Percentiles rank a stretch among this genome's conserved stretches.
phyloP scores from a whole-genome alignment of 2,888 invertebrate species.

The Melipona bicolor region DNA sequence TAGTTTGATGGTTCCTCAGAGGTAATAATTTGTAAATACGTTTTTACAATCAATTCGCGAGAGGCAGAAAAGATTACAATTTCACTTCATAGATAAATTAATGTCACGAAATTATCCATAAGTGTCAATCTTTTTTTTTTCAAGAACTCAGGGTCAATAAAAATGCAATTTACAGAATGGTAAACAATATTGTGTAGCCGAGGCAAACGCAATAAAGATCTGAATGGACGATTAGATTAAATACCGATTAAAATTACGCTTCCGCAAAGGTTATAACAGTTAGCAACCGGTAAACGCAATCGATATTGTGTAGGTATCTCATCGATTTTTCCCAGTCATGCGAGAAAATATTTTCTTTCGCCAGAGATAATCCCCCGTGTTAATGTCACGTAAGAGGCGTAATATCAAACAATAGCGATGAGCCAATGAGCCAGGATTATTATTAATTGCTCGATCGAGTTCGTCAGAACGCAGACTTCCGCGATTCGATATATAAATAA shows the following conservation, averaged over 20 bases:
- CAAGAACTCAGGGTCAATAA: slow-evolving; percentile 16
- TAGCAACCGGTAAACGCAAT: slow-evolving; percentile 26
- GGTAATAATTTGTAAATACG: not conserved
- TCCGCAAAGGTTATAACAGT: slow-evolving; percentile 18
- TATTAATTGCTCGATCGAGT: slow-evolving; percentile 43
- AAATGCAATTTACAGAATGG: slow-evolving; percentile 13
- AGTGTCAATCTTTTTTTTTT: not conserved
- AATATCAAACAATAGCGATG: slow-evolving; percentile 20
- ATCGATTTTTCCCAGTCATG: slow-evolving; percentile 29
- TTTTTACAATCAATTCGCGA: not conserved
- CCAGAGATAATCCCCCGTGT: slow-evolving; percentile 4
- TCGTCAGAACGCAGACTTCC: slow-evolving; percentile 16
- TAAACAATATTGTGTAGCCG: slow-evolving; percentile 22
- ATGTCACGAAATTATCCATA: not conserved
- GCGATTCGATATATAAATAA: slow-evolving; percentile 45
- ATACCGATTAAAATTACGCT: slow-evolving; percentile 13
- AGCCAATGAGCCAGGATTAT: slow-evolving; percentile 4
- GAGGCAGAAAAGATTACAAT: not conserved
- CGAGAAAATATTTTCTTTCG: slow-evolving; percentile 7
- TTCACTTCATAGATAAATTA: not conserved
- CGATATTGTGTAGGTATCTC: slow-evolving; percentile 41
- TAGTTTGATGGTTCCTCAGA: not conserved
- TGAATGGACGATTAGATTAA: slow-evolving; percentile 30
- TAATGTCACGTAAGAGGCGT: slow-evolving; percentile 42
- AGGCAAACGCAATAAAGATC: slow-evolving; percentile 26